A percentile compares a stretch with the other conserved stretches of the same genome.
Conservation (phyloP, 2,888 invertebrate species). For the Choreutis nemorana region DNA sequence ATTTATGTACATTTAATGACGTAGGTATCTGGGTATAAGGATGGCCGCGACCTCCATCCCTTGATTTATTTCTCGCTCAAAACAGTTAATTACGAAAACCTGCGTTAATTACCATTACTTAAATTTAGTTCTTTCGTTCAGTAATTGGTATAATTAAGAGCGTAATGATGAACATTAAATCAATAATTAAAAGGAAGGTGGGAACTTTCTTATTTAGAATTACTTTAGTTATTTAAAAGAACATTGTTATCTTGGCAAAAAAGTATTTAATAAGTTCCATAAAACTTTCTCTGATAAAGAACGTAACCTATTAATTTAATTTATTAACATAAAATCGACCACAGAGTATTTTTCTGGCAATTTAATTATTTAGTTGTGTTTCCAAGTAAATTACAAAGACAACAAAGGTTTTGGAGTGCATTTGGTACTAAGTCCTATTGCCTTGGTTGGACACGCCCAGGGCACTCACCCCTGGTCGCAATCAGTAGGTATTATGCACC, state of each 20-base stretch:
- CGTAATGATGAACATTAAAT: conserved; percentile 12
- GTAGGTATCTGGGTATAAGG: too few species aligned
- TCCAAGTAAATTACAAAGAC: too few species aligned
- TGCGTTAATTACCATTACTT: neutral
- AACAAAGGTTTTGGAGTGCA: too few species aligned
- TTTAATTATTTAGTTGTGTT: too few species aligned
- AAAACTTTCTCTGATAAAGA: too few species aligned
- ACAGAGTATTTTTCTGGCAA: too few species aligned
- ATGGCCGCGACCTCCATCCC: neutral
- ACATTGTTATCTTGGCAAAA: conserved; percentile 1
- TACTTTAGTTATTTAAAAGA: conserved; percentile 10
- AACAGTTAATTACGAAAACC: neutral
- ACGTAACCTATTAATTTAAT: too few species aligned
- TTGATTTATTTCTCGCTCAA: neutral
- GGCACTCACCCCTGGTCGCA: conserved; percentile 48
- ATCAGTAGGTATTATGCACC: conserved; percentile 25
- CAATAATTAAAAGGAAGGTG: conserved; percentile 11
- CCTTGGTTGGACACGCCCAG: conserved; percentile 59
- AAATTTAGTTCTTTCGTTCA: neutral
- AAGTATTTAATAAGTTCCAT: too few species aligned
- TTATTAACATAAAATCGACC: too few species aligned
- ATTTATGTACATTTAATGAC: too few species aligned
- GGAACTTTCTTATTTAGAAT: conserved; percentile 11
- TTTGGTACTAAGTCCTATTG: too few species aligned
- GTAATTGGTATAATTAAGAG: neutral